Evolutionary conservation across 1,140 invertebrate species (phyloP).

Genomic region (Vanessa tameamea): DNA sequence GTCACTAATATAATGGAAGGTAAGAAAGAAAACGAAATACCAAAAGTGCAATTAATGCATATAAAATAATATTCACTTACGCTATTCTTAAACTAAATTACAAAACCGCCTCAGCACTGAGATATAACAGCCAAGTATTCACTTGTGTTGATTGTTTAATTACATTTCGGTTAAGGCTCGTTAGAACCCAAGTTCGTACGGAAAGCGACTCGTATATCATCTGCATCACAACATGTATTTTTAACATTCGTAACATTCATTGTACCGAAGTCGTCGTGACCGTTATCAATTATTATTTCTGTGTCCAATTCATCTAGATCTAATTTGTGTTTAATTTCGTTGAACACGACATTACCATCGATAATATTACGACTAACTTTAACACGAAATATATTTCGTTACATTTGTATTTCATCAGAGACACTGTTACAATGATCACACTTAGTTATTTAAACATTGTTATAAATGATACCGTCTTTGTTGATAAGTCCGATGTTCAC

Average conservation of each 20-base stretch:
- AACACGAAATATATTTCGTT: not conserved
- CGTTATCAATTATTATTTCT: not conserved
- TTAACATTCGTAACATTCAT: not conserved
- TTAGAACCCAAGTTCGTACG: not conserved
- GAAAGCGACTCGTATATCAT: conserved; percentile 1
- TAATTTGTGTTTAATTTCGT: not conserved
- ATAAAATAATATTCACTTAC: conserved; percentile 56
- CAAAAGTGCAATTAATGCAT: conserved; percentile 49
- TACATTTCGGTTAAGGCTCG: not conserved
- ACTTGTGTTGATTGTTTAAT: conserved; percentile 7
- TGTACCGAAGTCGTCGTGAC: not conserved
- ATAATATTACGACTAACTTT: not conserved
- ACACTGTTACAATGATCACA: conserved; percentile 5
- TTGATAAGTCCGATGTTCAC: conserved; percentile 15
- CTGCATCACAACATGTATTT: not conserved
- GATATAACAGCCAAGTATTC: conserved; percentile 24
- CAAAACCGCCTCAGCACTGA: conserved; percentile 63
- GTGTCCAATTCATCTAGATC: not conserved
- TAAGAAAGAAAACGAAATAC: conserved; percentile 33
- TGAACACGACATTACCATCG: not conserved
- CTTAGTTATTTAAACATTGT: conserved; percentile 4
- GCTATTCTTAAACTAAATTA: conserved; percentile 65
- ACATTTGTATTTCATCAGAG: not conserved
- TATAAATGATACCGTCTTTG: not conserved
- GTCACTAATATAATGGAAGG: conserved; percentile 42